These are phyloP conservation scores for Channa argus DNA, from an alignment of 2,113 vertebrate species.

Conservation along the genomic window DNA sequence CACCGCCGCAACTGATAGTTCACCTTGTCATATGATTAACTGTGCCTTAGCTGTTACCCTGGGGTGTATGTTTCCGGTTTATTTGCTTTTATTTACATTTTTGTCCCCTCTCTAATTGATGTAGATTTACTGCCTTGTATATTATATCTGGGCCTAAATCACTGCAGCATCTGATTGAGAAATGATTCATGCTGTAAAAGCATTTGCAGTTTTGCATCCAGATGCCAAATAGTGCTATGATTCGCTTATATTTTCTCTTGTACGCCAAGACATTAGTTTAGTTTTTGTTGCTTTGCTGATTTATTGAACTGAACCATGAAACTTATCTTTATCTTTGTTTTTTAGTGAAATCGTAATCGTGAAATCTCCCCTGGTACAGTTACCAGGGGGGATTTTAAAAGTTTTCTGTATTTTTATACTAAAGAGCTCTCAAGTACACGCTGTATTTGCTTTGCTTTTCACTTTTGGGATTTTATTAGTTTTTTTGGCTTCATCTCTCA, in stretches of 20 bases:
- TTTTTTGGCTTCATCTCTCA: conserved; percentile 24
- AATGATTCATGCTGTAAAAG: no score
- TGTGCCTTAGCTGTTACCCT: not conserved
- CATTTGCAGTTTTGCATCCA: not conserved
- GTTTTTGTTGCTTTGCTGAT: not conserved
- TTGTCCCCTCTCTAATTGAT: no score
- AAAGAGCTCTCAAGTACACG: conserved; percentile 1
- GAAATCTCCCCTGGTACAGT: no score
- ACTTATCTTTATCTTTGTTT: no score
- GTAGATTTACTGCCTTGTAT: no score
- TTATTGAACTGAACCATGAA: no score
- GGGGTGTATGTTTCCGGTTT: not conserved
- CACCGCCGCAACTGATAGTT: not conserved
- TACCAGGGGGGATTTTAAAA: not conserved
- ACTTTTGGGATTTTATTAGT: conserved; percentile 13
- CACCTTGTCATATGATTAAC: not conserved
- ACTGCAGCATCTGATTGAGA: not conserved
- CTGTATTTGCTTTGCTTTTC: conserved; percentile 23
- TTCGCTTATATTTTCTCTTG: no score
- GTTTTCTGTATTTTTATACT: conserved; percentile 11
- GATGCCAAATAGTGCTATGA: not conserved
- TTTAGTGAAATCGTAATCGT: no score
- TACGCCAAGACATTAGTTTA: not conserved
- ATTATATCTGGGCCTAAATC: not conserved
- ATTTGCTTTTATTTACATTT: not conserved